Percentiles rank a stretch among this genome's conserved stretches.
These are phyloP conservation scores for Acrobasis consociella DNA, from an alignment of 2,888 invertebrate genomes.

Conservation along the genomic window DNA sequence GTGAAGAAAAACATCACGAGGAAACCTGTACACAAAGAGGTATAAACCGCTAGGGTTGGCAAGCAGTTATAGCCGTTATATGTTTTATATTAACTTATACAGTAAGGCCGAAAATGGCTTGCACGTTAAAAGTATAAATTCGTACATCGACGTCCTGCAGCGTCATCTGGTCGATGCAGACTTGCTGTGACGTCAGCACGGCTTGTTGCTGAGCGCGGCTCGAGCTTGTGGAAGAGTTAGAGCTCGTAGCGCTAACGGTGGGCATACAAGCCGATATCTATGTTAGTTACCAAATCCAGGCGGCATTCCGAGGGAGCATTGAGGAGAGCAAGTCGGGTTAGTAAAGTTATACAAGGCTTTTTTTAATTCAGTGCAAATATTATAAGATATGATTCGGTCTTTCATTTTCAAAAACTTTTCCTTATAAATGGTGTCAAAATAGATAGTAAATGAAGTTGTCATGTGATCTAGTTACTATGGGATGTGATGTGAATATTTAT, in stretches of 20 bases:
- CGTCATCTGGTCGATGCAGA: slow-evolving; percentile 91
- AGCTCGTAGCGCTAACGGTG: slow-evolving; percentile 63
- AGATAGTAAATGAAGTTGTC: too few species aligned
- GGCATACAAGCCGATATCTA: slow-evolving; percentile 72
- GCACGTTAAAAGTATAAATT: neutral
- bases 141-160: slow-evolving; percentile 89
- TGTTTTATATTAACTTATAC: too few species aligned
- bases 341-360: slow-evolving; percentile 28
- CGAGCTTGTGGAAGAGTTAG: slow-evolving; percentile 48
- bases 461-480: too few species aligned
- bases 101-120: neutral
- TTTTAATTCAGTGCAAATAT: too few species aligned
- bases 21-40: too few species aligned
- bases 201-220: slow-evolving; percentile 65
- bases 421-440: too few species aligned
- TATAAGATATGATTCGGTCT: too few species aligned
- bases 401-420: too few species aligned
- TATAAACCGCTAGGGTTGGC: too few species aligned
- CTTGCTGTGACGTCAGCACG: slow-evolving; percentile 85
- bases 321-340: neutral
- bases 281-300: slow-evolving; percentile 58
- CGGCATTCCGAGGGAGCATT: slow-evolving; percentile 55
- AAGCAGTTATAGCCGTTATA: too few species aligned
- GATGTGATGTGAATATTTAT: too few species aligned
- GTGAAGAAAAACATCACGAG: too few species aligned